A percentile compares a stretch with the other conserved stretches of the same genome.
Conservation (phyloP, 2,888 invertebrate genomes). For the Eupeodes luniger region DNA sequence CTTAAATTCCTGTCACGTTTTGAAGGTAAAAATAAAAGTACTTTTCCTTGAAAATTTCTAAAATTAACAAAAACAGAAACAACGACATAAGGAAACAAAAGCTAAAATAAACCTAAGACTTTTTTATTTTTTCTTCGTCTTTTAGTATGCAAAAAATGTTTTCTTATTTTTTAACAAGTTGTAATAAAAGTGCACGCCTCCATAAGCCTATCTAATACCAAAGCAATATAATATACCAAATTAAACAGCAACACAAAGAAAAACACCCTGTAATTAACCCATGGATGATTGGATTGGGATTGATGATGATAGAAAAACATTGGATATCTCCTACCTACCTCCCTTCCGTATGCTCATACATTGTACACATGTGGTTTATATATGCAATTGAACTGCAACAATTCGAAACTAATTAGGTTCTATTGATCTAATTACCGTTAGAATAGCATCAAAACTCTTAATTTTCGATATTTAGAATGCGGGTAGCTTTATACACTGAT, state of each 20-base stretch:
- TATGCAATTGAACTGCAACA: constrained; percentile 15
- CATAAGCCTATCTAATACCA: not conserved
- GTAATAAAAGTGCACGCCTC: not conserved
- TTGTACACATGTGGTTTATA: not conserved
- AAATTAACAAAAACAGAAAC: not conserved
- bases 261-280: not conserved
- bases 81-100: not conserved
- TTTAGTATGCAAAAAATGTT: not conserved
- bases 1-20: not conserved
- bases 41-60: not conserved
- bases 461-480: constrained; percentile 12
- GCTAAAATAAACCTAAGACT: not conserved
- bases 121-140: not conserved
- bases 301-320: not conserved
- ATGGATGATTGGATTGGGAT: not conserved
- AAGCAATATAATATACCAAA: not conserved
- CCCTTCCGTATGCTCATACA: not conserved
- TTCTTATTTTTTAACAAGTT: not conserved
- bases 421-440: constrained; percentile 16
- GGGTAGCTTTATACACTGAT: not conserved
- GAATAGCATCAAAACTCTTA: constrained; percentile 10
- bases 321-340: not conserved
- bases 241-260: not conserved
- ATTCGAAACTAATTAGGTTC: constrained; percentile 10
- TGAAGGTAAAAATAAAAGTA: constrained; percentile 7